Percentiles rank a stretch among this genome's conserved stretches.
Conservation (phyloP, 2,113 vertebrate genomes). For the Geococcyx californianus region DNA sequence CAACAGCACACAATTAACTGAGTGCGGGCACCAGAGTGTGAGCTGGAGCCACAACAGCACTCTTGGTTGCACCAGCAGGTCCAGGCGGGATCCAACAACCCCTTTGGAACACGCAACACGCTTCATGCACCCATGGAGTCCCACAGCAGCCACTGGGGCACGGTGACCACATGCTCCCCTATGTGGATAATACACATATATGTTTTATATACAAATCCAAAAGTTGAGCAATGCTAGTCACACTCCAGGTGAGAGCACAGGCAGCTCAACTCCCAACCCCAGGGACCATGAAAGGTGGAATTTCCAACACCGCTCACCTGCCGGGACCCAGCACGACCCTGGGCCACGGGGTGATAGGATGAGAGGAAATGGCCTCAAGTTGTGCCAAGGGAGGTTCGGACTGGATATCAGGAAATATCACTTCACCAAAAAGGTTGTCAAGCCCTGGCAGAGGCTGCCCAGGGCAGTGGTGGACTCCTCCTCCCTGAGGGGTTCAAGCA, state of each 20-base stretch:
- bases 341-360: too few relatives aligned
- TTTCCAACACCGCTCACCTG: fast-evolving
- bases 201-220: too few relatives aligned
- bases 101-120: fast-evolving
- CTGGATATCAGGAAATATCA: too few relatives aligned
- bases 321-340: fast-evolving
- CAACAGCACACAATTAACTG: fast-evolving
- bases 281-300: fast-evolving
- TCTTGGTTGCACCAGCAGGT: fast-evolving
- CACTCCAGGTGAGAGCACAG: fast-evolving
- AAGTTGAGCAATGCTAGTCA: fast-evolving
- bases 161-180: fast-evolving
- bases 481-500: too few relatives aligned
- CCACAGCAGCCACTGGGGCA: background rate
- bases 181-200: fast-evolving
- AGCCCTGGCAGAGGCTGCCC: too few relatives aligned
- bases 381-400: too few relatives aligned
- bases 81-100: fast-evolving
- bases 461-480: too few relatives aligned
- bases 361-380: too few relatives aligned
- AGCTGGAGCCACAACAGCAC: background rate
- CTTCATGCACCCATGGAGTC: fast-evolving
- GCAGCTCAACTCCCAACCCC: fast-evolving
- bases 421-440: too few relatives aligned
- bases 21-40: fast-evolving